Evolutionary conservation across 2,113 vertebrate species (phyloP), one percentile per base, ranked within the genome.

Genomic region (Smithornis capensis): DNA sequence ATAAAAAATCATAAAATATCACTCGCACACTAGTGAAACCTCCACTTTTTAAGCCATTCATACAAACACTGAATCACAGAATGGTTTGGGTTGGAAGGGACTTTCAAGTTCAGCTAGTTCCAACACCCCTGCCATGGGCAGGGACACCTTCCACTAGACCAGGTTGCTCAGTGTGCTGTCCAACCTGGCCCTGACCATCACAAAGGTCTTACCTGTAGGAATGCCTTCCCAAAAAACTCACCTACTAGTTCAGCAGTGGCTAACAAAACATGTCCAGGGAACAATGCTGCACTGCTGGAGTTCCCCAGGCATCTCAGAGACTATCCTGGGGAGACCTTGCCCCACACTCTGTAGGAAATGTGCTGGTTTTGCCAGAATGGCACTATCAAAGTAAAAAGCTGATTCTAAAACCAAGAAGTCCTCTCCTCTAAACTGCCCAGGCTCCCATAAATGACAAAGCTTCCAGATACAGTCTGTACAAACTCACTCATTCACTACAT

Each of bases 251-350:
- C 74, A 82, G 56, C 10, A 2, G 19, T 4, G 13, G 24, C 47
- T 37, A 45, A 37, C 13, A 64, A 37, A 68, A 40, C 25, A 29
- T 0, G 0, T 3, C 38, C 70, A 73, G 28, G 59, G 55, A 53
- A 70, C 0, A 0, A 47, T 6, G 56, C 29, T 69, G 45, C 80
- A 38, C 47, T 45, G 44, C 40, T 65, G 59, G 25, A 29, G 49
- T 5, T 85, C 49, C 38, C 31, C 5, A 2, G 21, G 80, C 38
- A 42, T 19, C 71, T 42, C n/a, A 4, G 21, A 42, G 59, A 68
- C 29, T 38, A 40, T 12, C 37, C 19, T 0, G 0, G 29, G 31
- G 22, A 55, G 2, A 44, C 13, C 12, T 37, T 73, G 49, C 35
- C 23, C 59, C 44, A 6, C 23, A n/a, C 6, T 23, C 67, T 27